phyloP scores from a whole-genome alignment of 2,888 invertebrate genomes.

The Andrena minutula region DNA sequence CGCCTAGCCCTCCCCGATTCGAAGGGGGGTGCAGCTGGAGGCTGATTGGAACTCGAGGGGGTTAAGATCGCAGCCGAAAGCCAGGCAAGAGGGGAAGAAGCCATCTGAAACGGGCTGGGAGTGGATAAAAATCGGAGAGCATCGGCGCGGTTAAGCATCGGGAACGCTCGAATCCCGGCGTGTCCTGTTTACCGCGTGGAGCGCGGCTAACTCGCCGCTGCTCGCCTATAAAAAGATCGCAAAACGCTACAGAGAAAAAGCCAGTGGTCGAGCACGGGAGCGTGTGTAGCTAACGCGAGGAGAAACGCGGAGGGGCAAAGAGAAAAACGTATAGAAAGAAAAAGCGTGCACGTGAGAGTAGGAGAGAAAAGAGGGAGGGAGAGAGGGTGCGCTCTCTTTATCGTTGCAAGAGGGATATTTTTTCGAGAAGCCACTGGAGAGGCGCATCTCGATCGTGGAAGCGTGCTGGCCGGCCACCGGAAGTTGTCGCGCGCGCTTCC shows the following conservation, averaged over 20 bases:
- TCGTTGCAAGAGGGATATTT: slow-evolving; percentile 54
- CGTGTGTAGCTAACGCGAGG: slow-evolving; percentile 47
- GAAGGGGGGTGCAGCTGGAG: no score
- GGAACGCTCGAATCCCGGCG: slow-evolving; percentile 47
- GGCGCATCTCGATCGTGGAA: slow-evolving; percentile 63
- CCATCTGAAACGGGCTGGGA: background rate
- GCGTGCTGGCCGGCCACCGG: slow-evolving; percentile 66
- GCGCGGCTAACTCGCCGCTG: slow-evolving; percentile 62
- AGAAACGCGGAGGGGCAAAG: slow-evolving; percentile 29
- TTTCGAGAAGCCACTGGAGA: slow-evolving; percentile 64
- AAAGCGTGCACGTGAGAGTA: no score
- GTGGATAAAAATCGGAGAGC: slow-evolving; percentile 33
- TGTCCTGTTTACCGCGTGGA: slow-evolving; percentile 65
- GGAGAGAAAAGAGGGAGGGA: slow-evolving; percentile 4
- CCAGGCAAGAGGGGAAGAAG: background rate
- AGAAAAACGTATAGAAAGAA: slow-evolving; percentile 22
- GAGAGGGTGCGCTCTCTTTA: slow-evolving; percentile 11
- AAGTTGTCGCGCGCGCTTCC: slow-evolving; percentile 66
- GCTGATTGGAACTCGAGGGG: background rate
- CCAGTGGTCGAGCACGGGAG: slow-evolving; percentile 42
- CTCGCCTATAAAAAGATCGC: slow-evolving; percentile 64
- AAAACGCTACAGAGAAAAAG: slow-evolving; percentile 55
- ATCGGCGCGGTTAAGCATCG: slow-evolving; percentile 21
- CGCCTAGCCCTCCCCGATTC: background rate
- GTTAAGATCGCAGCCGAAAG: background rate